These are phyloP conservation scores for Dasyornis broadbenti DNA, from an alignment of 2,113 vertebrate species.

Conservation along the genomic window DNA sequence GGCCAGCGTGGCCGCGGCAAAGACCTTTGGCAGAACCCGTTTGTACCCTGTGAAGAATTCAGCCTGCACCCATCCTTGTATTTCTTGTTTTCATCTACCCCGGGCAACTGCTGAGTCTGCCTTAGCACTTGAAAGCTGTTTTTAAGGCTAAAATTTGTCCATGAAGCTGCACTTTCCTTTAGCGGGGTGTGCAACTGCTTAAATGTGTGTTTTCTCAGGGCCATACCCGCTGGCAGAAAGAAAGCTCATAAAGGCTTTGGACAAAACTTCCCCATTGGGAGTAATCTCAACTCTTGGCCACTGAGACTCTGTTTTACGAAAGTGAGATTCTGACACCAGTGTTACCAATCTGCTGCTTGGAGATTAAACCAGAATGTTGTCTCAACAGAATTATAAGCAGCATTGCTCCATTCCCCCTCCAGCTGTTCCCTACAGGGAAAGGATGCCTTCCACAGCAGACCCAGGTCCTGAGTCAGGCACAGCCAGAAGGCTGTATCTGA, in stretches of 20 bases:
- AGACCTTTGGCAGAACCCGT: no score
- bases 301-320: not conserved
- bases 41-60: not conserved
- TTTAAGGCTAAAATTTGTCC: not conserved
- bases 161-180: not conserved
- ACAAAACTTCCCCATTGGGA: not conserved
- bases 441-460: not conserved
- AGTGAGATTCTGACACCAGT: not conserved
- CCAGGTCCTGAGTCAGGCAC: not conserved
- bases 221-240: fast-evolving
- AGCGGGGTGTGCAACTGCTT: fast-evolving
- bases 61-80: no score
- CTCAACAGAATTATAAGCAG: not conserved
- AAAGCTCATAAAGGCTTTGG: not conserved
- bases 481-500: not conserved
- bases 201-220: not conserved
- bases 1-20: not conserved
- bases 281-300: not conserved
- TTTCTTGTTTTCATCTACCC: not conserved
- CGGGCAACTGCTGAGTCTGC: not conserved
- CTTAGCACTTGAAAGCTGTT: not conserved
- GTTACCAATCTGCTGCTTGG: not conserved
- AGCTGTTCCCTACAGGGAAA: not conserved
- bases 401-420: not conserved
- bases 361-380: not conserved